A percentile compares a stretch with the other conserved stretches of the same genome.
phyloP scores from a whole-genome alignment of 2,888 invertebrate genomes.

The Cyrtodaria siliqua region DNA sequence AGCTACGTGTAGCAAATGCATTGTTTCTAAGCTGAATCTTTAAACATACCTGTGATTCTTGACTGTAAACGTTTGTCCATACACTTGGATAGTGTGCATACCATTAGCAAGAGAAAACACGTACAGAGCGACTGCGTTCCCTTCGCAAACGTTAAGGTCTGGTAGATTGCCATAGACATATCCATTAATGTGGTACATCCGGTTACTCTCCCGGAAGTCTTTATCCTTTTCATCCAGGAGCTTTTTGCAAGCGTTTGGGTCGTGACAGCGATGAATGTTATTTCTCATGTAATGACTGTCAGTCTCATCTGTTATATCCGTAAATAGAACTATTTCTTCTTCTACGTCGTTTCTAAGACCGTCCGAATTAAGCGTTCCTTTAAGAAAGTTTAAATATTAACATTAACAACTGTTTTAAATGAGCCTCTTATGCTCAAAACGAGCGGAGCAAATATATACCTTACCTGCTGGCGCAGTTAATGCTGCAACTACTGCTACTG shows the following conservation, averaged over 20 bases:
- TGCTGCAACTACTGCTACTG: no score
- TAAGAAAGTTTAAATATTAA: neutral
- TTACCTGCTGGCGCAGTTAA: no score
- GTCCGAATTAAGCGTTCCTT: constrained; percentile 53
- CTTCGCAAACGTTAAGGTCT: constrained; percentile 65
- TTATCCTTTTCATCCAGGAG: constrained; percentile 47
- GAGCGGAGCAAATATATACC: no score
- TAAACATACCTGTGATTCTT: constrained; percentile 50
- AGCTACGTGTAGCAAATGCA: neutral
- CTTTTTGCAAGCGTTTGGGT: constrained; percentile 58
- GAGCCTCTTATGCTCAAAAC: no score
- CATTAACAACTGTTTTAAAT: no score
- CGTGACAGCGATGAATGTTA: constrained; percentile 63
- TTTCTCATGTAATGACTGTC: constrained; percentile 60
- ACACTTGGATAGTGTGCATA: constrained; percentile 61
- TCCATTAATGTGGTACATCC: constrained; percentile 70
- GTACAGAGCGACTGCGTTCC: constrained; percentile 64
- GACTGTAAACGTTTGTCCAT: constrained; percentile 58
- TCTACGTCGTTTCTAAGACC: constrained; percentile 63
- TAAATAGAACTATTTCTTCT: constrained; percentile 67
- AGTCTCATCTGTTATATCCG: constrained; percentile 71
- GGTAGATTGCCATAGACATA: constrained; percentile 68
- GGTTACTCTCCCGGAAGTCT: constrained; percentile 64
- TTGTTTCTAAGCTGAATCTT: no score
- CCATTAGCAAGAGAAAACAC: constrained; percentile 57